These are phyloP conservation scores for Cheilosia variabilis DNA, from an alignment of 2,888 invertebrate genomes.

Conservation along the genomic window DNA sequence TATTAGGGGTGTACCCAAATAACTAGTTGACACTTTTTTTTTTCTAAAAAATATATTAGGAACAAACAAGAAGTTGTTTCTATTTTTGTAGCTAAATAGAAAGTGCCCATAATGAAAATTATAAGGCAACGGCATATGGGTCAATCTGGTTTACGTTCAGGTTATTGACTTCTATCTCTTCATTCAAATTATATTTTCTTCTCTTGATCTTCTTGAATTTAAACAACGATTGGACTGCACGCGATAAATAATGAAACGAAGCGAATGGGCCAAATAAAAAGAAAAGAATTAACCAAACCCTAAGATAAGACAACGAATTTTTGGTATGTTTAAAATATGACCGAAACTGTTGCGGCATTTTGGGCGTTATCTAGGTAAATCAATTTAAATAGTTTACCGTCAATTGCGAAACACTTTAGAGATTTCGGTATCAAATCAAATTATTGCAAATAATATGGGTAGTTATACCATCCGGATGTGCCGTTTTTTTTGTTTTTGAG, in stretches of 20 bases:
- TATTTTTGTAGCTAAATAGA: constrained; percentile 6
- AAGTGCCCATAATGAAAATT: background rate
- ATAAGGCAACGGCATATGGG: background rate
- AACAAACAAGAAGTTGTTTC: constrained; percentile 3
- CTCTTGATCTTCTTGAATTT: too few relatives aligned
- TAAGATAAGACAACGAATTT: background rate
- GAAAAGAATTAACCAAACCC: background rate
- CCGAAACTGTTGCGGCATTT: background rate
- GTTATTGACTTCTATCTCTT: constrained; percentile 10
- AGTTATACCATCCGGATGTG: too few relatives aligned
- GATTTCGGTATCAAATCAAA: too few relatives aligned
- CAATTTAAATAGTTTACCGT: too few relatives aligned
- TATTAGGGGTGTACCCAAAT: constrained; percentile 36
- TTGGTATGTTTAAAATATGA: background rate
- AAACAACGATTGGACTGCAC: too few relatives aligned
- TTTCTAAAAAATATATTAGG: constrained; percentile 39
- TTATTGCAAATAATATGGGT: too few relatives aligned
- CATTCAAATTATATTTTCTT: too few relatives aligned
- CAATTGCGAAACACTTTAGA: too few relatives aligned
- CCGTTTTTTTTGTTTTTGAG: too few relatives aligned
- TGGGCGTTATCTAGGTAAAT: background rate
- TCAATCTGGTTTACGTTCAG: constrained; percentile 1
- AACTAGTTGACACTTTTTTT: constrained; percentile 17
- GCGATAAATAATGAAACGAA: too few relatives aligned
- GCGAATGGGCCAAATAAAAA: too few relatives aligned